Base-by-base conservation (phyloP, 92 coral and sea anemone species). In the Heteractis magnifica region DNA sequence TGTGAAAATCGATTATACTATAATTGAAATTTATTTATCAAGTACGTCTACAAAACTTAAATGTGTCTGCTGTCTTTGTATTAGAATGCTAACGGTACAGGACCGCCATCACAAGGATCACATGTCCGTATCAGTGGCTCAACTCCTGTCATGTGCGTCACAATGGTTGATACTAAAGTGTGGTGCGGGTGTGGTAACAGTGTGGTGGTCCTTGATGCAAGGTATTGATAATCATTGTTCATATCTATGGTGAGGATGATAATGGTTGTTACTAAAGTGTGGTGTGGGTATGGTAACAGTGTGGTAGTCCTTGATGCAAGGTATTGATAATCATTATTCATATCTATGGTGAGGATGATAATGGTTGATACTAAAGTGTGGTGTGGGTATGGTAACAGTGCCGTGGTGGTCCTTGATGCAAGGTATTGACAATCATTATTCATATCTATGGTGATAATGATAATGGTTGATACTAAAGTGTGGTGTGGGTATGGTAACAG, bases 151-250 rank as follows among this genome's bases (percentile, higher is more conserved):
- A 92, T 94, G 93, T 93, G 98, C 56, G 86, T 92, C 23, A 88
- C 94, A 1, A 79, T 89, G 16, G 93, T 93, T 21, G 90, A 85
- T 65, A 85, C 80, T 71, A 88, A 87, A 72, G 94, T 93, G 76
- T 93, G 98, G 98, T 93, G 98, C 68, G 98, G 98, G 49, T 93
- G 98, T 75, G 95, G 93, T 1, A 93, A 89, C 81, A 93, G 86
- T 70, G 90, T 93, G 71, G 95, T 93, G 20, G 89, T 93, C 64
- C 91, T 93, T 10, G 95, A 93, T 85, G 91, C 93, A 68, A 86
- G 90, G 98, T 93, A 71, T 76, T 85, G 70, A 23, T 5, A 62
- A 23, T 18, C 12, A 5, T 62, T 18, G 5, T 18, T 62, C 44
- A 34, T 34, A 34, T 34, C 3, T 34, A 34, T 34, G 44, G 44